Evolutionary conservation across 2,888 invertebrate genomes (phyloP).

Genomic region (Parapristionchus giblindavisi): DNA sequence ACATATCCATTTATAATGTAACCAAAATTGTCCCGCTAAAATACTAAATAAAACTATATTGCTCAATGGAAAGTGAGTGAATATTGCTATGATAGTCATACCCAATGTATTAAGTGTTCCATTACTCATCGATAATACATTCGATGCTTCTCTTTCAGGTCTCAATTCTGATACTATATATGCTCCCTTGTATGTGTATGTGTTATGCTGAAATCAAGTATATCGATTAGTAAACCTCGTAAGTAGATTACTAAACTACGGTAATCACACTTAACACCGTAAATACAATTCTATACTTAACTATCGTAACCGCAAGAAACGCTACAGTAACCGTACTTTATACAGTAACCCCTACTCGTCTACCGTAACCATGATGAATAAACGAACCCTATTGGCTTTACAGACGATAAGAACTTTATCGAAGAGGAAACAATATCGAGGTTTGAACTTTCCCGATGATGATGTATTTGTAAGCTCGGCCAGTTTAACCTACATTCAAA

Average conservation of each 20-base stretch:
- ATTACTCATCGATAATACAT: slow-evolving; percentile 5
- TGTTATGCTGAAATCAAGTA: slow-evolving; percentile 45
- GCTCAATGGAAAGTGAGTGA: neutral
- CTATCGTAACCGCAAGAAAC: slow-evolving; percentile 17
- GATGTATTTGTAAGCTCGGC: slow-evolving; percentile 44
- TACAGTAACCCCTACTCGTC: too few relatives aligned
- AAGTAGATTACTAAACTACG: neutral
- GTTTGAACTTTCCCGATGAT: slow-evolving; percentile 53
- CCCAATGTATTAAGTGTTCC: slow-evolving; percentile 19
- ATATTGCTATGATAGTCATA: neutral
- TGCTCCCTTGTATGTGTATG: slow-evolving; percentile 60
- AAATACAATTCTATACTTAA: slow-evolving; percentile 29
- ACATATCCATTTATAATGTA: neutral
- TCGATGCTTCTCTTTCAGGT: slow-evolving; percentile 39
- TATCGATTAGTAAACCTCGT: neutral
- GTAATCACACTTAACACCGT: slow-evolving; percentile 19
- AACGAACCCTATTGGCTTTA: slow-evolving; percentile 73
- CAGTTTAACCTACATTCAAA: slow-evolving; percentile 42
- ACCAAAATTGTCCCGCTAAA: too few relatives aligned
- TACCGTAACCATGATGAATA: too few relatives aligned
- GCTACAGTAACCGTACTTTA: neutral
- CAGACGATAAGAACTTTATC: slow-evolving; percentile 95
- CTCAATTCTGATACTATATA: slow-evolving; percentile 53
- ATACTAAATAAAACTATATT: too few relatives aligned
- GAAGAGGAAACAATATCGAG: slow-evolving; percentile 91